These are phyloP conservation scores for Mola mola DNA, from an alignment of 2,113 vertebrate species.

Conservation along the genomic window DNA sequence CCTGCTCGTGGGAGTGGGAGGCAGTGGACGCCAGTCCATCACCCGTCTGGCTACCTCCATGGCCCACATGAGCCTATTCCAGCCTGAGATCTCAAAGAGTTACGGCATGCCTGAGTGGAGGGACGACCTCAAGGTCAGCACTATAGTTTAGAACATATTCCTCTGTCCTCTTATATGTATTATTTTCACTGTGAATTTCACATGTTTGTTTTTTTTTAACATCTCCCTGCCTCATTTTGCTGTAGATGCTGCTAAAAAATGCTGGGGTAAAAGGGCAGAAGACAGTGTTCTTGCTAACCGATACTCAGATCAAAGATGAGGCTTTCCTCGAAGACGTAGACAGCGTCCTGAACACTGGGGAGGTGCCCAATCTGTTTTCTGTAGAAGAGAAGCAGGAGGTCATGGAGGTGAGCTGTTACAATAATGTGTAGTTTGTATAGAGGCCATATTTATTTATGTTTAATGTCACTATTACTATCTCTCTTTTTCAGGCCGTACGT, in stretches of 20 bases:
- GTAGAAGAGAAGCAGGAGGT: conserved; percentile 95
- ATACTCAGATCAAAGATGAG: conserved; percentile 95
- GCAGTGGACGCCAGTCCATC: conserved; percentile 95
- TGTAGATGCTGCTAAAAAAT: conserved; percentile 87
- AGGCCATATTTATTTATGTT: neutral
- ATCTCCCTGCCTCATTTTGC: conserved; percentile 5
- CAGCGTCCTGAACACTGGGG: conserved; percentile 93
- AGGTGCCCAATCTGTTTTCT: conserved; percentile 95
- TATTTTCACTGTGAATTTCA: too few species aligned
- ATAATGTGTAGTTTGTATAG: too few species aligned
- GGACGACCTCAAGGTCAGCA: conserved; percentile 92
- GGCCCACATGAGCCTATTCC: conserved; percentile 93
- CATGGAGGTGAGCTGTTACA: conserved; percentile 86
- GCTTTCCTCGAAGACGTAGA: conserved; percentile 95
- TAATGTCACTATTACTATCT: neutral
- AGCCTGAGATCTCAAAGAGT: conserved; percentile 96
- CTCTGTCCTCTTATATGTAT: too few species aligned
- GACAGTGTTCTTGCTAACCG: conserved; percentile 92
- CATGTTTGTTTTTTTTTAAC: neutral
- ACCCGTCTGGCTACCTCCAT: conserved; percentile 93
- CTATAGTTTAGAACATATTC: neutral
- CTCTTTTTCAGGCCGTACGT: conserved; percentile 83
- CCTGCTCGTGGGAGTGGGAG: conserved; percentile 91
- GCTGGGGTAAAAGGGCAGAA: conserved; percentile 92
- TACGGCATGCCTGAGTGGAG: conserved; percentile 95